These are phyloP conservation scores for Chitala chitala DNA, from an alignment of 2,113 vertebrate genomes.

Conservation along the genomic window DNA sequence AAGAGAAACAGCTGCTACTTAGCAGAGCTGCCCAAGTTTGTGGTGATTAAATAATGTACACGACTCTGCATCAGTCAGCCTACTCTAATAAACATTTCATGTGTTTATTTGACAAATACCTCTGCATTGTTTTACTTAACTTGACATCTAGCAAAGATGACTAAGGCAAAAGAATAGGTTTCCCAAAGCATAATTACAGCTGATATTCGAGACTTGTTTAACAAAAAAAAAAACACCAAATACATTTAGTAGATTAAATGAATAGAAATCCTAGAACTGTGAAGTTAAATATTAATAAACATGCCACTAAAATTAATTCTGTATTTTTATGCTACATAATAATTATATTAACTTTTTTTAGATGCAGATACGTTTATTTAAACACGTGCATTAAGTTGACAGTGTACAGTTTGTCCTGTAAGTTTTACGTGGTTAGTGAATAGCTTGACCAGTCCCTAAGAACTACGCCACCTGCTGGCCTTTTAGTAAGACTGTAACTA, in stretches of 20 bases:
- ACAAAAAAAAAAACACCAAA: constrained; percentile 22
- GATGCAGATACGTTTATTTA: background rate
- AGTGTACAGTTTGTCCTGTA: background rate
- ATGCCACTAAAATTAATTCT: constrained; percentile 18
- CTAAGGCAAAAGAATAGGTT: background rate
- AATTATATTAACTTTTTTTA: no score
- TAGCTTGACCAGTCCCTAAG: background rate
- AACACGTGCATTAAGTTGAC: background rate
- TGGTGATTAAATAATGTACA: constrained; percentile 23
- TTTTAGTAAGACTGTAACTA: background rate
- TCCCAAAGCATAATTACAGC: background rate
- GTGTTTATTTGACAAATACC: constrained; percentile 31
- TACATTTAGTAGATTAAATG: constrained; percentile 9
- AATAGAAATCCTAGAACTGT: background rate
- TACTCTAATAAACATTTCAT: constrained; percentile 25
- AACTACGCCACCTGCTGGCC: background rate
- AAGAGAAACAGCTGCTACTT: constrained; percentile 51
- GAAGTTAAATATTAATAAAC: constrained; percentile 28
- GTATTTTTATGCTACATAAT: background rate
- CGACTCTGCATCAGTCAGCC: background rate
- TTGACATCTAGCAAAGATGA: background rate
- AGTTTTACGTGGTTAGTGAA: background rate
- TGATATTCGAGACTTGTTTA: constrained; percentile 7
- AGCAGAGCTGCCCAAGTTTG: constrained; percentile 37
- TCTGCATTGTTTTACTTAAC: constrained; percentile 21